Evolutionary conservation across 2,797 vertebrate species (phyloP), one percentile per base, ranked within the genome.

Genomic region (Brachyalestes nurse): DNA sequence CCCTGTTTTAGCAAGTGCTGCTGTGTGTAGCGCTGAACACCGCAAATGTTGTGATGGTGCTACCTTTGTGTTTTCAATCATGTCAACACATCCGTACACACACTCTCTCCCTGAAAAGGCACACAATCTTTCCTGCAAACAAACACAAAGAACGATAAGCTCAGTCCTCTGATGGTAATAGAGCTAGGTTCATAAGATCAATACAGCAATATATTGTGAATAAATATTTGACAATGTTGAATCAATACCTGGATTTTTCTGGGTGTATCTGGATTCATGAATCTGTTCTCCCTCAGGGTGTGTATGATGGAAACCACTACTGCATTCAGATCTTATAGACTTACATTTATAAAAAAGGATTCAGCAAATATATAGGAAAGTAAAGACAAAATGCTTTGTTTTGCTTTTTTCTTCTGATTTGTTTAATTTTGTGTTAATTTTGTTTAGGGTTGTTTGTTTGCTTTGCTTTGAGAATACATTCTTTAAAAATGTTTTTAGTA

Each of bases 161-260:
- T 72, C 66, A 12, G 83, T 2, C 90, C 94, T 93, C 13, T 94
- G 94, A 95, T 94, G 92, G 90, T 93, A 92, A 85, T 71, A 91
- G 94, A 90, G 92, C 89, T 51, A 0, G 25, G 21, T 51, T 69
- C 5, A 12, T 23, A 47, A 45, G 5, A 23, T 67, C 65, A 21
- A 1, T 42, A 21, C 17, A 21, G 2, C 62, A 65, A 7, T 28
- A 61, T 25, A 1, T 14, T 3, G 16, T 51, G 13, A 51, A 51
- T 51, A 51, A 51, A 51, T 12, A 51, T 51, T 51, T 13, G 47
- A 3, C 47, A 14, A 51, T 51, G 13, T 13, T 16, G 28, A 64
- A 28, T 64, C 21, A 64, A 6, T 28, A 16, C 12, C 28, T 64
- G 28, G 61, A 14, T 17, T 14, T 34, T 64, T 9, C 2, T 17